Percentiles rank a stretch among this genome's conserved stretches.
Evolutionary conservation across 2,797 vertebrate genomes (phyloP).

Genomic region (Gobio occitaniae): DNA sequence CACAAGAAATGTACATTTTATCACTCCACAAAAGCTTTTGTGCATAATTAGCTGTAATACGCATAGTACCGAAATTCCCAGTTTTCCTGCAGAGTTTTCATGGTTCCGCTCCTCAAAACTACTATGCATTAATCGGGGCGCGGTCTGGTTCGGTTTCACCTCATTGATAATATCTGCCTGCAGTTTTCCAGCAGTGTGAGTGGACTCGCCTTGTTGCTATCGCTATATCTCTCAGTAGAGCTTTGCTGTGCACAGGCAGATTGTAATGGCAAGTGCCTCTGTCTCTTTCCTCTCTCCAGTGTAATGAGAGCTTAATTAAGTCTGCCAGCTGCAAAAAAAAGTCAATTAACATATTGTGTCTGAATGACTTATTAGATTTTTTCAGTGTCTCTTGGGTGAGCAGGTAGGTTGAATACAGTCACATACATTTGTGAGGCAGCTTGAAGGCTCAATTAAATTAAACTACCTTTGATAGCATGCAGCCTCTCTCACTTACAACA

Average conservation of each 20-base stretch:
- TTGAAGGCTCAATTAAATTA: conserved; percentile 63
- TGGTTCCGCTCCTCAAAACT: background rate
- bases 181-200: conserved; percentile 46
- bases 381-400: conserved; percentile 60
- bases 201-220: conserved; percentile 53
- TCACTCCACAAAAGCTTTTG: conserved; percentile 11
- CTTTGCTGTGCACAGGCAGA: conserved; percentile 49
- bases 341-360: conserved; percentile 69
- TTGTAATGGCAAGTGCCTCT: conserved; percentile 45
- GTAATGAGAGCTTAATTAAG: conserved; percentile 66
- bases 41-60: background rate
- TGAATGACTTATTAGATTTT: conserved; percentile 67
- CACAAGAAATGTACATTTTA: conserved; percentile 16
- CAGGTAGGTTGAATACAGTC: conserved; percentile 63
- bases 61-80: background rate
- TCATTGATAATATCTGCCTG: conserved; percentile 27
- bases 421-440: conserved; percentile 51
- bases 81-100: background rate
- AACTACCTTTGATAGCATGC: conserved; percentile 58
- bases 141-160: background rate
- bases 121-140: background rate
- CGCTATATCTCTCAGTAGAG: conserved; percentile 47
- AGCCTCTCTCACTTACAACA: conserved; percentile 49
- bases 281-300: conserved; percentile 53
- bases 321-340: conserved; percentile 64